phyloP scores from a whole-genome alignment of 2,113 vertebrate species.

The Anoplopoma fimbria region DNA sequence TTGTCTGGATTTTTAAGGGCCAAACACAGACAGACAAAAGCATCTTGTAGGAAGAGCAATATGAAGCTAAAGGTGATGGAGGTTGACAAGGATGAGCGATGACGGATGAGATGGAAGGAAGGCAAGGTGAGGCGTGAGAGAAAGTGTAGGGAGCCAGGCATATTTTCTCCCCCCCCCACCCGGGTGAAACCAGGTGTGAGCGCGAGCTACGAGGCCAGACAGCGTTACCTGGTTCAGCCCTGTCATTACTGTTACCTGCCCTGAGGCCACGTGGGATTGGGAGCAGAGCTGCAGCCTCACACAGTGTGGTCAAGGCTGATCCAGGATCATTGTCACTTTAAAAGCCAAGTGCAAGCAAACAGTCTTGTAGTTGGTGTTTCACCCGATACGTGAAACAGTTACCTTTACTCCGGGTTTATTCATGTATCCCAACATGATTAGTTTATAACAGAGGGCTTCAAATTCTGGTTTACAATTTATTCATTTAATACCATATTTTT shows the following conservation, averaged over 20 bases:
- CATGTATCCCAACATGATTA: no score
- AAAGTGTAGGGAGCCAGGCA: constrained; percentile 63
- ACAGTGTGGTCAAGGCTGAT: constrained; percentile 6
- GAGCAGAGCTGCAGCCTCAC: background rate
- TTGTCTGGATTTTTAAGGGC: background rate
- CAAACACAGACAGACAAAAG: background rate
- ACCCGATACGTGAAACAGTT: no score
- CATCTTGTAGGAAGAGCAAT: background rate
- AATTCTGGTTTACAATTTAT: no score
- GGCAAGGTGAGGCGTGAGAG: constrained; percentile 61
- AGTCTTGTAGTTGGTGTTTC: no score
- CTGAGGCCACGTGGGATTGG: constrained; percentile 24
- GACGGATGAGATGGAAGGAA: background rate
- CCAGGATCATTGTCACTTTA: constrained; percentile 16
- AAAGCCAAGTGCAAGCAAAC: constrained; percentile 12
- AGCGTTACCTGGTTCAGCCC: constrained; percentile 49
- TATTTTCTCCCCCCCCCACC: constrained; percentile 52
- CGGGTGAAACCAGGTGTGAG: constrained; percentile 79
- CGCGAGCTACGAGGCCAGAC: constrained; percentile 45
- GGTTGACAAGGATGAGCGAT: background rate
- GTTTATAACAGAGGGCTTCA: no score
- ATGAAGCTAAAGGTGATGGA: background rate
- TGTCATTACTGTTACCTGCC: constrained; percentile 67
- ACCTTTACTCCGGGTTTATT: no score
- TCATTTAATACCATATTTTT: no score